A percentile compares a stretch with the other conserved stretches of the same genome.
Conservation (phyloP, 2,888 invertebrate genomes). For the Danaus chrysippus region DNA sequence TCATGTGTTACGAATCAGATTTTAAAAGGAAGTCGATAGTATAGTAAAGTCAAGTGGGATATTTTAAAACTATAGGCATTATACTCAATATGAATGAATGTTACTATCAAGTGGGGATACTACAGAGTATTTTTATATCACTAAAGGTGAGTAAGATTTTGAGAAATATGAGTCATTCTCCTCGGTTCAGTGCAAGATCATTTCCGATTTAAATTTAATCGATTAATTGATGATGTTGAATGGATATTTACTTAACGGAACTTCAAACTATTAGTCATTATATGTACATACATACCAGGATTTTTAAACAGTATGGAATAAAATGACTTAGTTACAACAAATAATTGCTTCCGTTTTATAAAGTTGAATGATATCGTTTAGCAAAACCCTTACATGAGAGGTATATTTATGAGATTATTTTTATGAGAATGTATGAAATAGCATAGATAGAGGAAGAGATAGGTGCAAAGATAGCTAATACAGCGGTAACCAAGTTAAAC, state of each 20-base stretch:
- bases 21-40: slow-evolving; percentile 47
- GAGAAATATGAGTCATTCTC: slow-evolving; percentile 46
- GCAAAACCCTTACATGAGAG: no score
- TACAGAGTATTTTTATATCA: slow-evolving; percentile 45
- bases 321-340: no score
- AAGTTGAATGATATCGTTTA: no score
- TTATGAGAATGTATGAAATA: not conserved
- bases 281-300: no score
- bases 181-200: slow-evolving; percentile 46
- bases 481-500: slow-evolving; percentile 32
- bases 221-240: slow-evolving; percentile 36
- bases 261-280: slow-evolving; percentile 32
- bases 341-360: no score
- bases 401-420: not conserved
- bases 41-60: slow-evolving; percentile 40
- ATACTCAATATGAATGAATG: slow-evolving; percentile 64
- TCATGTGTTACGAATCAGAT: slow-evolving; percentile 48
- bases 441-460: not conserved
- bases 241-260: slow-evolving; percentile 33
- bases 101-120: slow-evolving; percentile 46
- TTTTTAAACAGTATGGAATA: no score
- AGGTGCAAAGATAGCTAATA: not conserved
- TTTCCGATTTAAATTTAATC: slow-evolving; percentile 52
- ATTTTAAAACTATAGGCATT: slow-evolving; percentile 52
- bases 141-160: slow-evolving; percentile 44